Evolutionary conservation across 2,797 vertebrate species (phyloP), one percentile per base, ranked within the genome.

Genomic region (Mus spretus): DNA sequence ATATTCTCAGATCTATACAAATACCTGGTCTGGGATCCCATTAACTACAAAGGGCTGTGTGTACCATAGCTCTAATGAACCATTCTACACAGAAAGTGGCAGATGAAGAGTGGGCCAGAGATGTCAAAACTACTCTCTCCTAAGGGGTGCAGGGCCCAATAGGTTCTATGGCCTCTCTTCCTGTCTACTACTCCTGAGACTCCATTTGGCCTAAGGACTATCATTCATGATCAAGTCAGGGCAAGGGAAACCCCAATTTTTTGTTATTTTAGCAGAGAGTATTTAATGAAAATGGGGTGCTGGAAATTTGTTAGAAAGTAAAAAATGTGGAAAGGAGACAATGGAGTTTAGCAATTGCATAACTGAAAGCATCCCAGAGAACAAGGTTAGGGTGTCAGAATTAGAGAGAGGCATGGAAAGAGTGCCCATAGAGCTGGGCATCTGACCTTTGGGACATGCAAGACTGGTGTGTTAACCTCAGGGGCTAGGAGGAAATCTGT

Each of bases 401-500:
- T 22, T 20, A 65, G 15, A 85, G 72, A 28, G 6, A 78, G 81
- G 14, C 22, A 50, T 22, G 20, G 47, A 37, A 34, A 70, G 47
- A n/a, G 26, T n/a, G 37, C 17, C 22, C 57, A 4, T 2, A 0
- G 53, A 47, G 59, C 47, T 8, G 17, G 40, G 20, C 28, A 40
- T n/a, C 44, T 14, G 20, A 19, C 61, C 20, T 15, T 19, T 13
- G 1, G 1, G n/a, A 17, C 20, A 0, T 0, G 0, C 34, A 3
- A 24, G 28, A 11, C 70, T 22, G 22, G 72, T 14, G 44, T 10
- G 17, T 4, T 8, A 12, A 50, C 14, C 55, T 79, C 40, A 28
- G 78, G 24, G 86, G 11, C 44, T 26, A 24, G 11, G 24, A 59
- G 24, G 3, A 19, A 24, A 44, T 14, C 50, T 47, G 53, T 15